Evolutionary conservation across 2,797 vertebrate genomes (phyloP), one percentile per base, ranked within the genome.

Genomic region (Orestias chungarensis): DNA sequence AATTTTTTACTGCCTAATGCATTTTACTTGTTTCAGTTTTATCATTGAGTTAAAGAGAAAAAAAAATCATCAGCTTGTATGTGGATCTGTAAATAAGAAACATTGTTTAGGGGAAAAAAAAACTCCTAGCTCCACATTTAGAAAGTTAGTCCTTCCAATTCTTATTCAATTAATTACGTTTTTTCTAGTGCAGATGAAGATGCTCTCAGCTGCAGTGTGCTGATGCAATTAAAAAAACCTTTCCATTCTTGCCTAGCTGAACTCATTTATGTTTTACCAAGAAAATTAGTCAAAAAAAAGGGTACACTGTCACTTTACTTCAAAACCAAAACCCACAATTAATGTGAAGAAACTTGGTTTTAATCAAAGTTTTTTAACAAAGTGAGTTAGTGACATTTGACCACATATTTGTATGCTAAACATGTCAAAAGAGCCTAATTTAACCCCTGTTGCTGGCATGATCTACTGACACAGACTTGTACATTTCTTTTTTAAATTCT

Each of bases 1-100:
- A 73, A 40, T 55, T 52, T 74, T 72, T 31, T 69, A 61, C 83
- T 75, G 78, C 62, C 1, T 42, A n/a, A 84, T 87, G 89, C 82
- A 23, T 83, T 64, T 78, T 54, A 81, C 73, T 84, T 66, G 62
- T 77, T 74, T 72, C 65, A 75, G 74, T 84, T 75, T 78, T 40
- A 27, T 69, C 76, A 72, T 77, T 76, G 66, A 68, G 83, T 82
- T 82, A 73, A 83, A 86, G 40, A 49, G 65, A 46, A 31, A 42
- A 46, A 31, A 42, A 61, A 61, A 40, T 27, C 42, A 69, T 85
- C 25, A 33, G 55, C 81, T 70, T 33, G 64, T 75, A 73, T 70
- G 73, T 43, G 1, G 25, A 50, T 72, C 69, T 65, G 71, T 80
- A 84, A 85, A 79, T 86, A 81, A 71, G 65, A 66, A 68, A 55